Evolutionary conservation across 92 coral and sea anemone genomes (phyloP).

Genomic region (Bergia sp.): DNA sequence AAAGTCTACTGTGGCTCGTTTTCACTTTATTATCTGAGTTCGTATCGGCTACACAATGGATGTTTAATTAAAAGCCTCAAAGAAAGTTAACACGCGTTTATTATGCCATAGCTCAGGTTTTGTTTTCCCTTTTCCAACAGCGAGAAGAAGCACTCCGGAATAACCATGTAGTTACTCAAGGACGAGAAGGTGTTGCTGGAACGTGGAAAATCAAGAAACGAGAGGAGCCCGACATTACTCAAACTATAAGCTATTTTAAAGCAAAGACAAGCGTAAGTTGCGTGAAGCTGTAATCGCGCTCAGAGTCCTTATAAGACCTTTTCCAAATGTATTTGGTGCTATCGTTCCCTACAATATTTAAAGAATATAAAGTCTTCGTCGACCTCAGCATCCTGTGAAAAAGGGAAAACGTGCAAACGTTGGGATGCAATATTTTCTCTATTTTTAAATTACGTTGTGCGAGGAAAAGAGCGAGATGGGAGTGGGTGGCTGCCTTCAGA

Average conservation of each 20-base stretch:
- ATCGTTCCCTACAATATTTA: neutral
- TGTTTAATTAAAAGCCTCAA: neutral
- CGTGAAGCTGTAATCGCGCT: neutral
- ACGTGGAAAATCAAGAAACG: conserved; percentile 79
- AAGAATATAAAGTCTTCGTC: neutral
- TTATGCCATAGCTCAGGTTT: neutral
- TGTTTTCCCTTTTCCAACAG: conserved; percentile 38
- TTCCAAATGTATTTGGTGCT: neutral
- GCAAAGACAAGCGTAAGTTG: conserved; percentile 70
- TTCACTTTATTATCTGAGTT: neutral
- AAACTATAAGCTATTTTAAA: conserved; percentile 81
- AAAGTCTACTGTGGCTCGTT: neutral
- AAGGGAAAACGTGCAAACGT: too few species aligned
- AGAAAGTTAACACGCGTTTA: neutral
- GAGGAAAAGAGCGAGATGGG: too few species aligned
- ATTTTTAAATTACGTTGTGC: too few species aligned
- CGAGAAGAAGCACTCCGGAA: conserved; percentile 75
- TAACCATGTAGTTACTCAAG: conserved; percentile 73
- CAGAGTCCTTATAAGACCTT: neutral
- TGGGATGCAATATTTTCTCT: too few species aligned
- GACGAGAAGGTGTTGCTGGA: conserved; percentile 62
- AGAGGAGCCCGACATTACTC: conserved; percentile 65
- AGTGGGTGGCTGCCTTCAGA: too few species aligned
- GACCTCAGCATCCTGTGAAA: neutral
- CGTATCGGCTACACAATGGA: neutral